phyloP scores from a whole-genome alignment of 2,113 vertebrate genomes.

The Nycticebus coucang region DNA sequence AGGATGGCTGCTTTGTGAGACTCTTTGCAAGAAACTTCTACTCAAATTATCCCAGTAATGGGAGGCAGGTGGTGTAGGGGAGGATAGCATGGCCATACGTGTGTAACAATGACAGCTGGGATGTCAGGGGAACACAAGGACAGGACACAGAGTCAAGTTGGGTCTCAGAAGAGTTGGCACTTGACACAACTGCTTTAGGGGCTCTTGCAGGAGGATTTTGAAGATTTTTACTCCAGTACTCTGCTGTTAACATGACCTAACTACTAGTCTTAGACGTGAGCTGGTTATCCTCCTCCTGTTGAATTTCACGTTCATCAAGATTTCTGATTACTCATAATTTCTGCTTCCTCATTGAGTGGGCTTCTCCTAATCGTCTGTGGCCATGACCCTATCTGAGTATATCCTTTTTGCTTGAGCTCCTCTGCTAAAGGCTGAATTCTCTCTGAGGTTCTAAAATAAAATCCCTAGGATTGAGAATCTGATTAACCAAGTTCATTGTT shows the following conservation, averaged over 20 bases:
- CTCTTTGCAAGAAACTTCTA: background rate
- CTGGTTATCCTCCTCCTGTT: background rate
- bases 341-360: background rate
- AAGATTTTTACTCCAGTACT: background rate
- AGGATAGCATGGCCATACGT: background rate
- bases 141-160: background rate
- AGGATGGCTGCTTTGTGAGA: background rate
- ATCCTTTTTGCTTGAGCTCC: background rate
- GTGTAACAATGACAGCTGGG: background rate
- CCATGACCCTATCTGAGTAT: background rate
- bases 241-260: background rate
- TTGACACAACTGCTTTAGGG: background rate
- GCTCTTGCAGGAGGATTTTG: background rate
- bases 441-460: slow-evolving; percentile 4
- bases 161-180: background rate
- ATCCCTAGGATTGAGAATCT: background rate
- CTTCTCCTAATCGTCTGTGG: background rate
- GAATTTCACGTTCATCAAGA: background rate
- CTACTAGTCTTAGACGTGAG: background rate
- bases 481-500: background rate
- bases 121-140: background rate
- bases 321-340: background rate
- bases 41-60: background rate
- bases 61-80: background rate
- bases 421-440: background rate